Conservation (phyloP, 2,888 invertebrate genomes). For the Drosophila sordidula region DNA sequence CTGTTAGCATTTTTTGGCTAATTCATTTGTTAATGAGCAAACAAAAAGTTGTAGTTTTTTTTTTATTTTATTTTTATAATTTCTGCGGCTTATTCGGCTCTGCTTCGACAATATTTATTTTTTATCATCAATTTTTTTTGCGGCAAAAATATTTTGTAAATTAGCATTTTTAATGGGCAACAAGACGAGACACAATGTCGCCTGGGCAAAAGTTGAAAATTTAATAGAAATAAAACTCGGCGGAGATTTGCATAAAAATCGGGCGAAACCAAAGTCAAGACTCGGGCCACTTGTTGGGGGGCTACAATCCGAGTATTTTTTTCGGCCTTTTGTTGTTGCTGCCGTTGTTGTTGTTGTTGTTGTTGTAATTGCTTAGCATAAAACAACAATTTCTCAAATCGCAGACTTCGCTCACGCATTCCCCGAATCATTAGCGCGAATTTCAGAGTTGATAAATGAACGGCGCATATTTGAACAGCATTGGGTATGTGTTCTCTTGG, state of each 20-base stretch:
- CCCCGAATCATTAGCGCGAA: constrained; percentile 67
- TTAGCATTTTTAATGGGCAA: constrained; percentile 76
- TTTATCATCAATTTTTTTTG: constrained; percentile 8
- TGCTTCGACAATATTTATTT: constrained; percentile 6
- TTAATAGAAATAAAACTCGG: constrained; percentile 28
- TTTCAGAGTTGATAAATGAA: constrained; percentile 60
- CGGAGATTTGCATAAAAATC: constrained; percentile 65
- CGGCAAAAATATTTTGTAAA: constrained; percentile 53
- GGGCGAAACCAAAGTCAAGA: constrained; percentile 29
- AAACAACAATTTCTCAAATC: constrained; percentile 67
- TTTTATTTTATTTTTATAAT: not conserved
- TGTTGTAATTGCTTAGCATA: constrained; percentile 62
- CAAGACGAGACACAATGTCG: constrained; percentile 76
- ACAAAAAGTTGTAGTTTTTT: constrained; percentile 32
- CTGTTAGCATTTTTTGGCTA: constrained; percentile 56
- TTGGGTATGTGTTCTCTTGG: constrained; percentile 12
- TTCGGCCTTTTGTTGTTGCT: too few relatives aligned
- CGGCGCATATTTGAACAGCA: constrained; percentile 48
- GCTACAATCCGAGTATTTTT: not conserved
- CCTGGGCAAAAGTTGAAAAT: constrained; percentile 44
- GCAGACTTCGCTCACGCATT: constrained; percentile 42
- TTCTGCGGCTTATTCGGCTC: not conserved
- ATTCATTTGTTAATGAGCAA: constrained; percentile 71
- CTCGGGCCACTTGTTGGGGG: not conserved
- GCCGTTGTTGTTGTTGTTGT: constrained; percentile 8